Base-by-base conservation (phyloP, 2,797 vertebrate species). In the Rhynchotus rufescens region DNA sequence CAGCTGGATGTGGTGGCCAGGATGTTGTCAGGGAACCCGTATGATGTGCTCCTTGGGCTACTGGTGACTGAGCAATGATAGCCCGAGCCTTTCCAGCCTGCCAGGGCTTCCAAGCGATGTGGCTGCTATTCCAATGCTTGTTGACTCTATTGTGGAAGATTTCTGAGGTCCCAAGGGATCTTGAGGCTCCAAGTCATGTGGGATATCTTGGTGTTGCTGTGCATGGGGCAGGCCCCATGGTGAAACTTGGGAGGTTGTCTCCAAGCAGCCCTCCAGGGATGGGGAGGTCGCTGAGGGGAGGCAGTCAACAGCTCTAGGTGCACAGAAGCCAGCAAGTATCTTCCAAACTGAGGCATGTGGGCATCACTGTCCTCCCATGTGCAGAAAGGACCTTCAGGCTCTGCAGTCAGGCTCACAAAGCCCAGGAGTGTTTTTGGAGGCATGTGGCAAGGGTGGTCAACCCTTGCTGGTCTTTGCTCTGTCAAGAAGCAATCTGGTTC, bases 371-470 rank as follows among this genome's bases (percentile, higher is more conserved):
- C 54, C 10, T 56, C 30, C 54, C 54, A 56, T 11, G 23, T 56
- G 10, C 10, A 4, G 49, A 34, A 9, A 22, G 69, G 21, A 47
- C 52, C 6, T 0, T 2, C 1, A 28, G 49, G 57, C 16, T 81
- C 56, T 1, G 0, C 4, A 21, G 11, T 15, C 42, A 10, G 10
- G 12, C 42, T 76, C 23, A 5, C 14, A 34, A 67, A 65, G 32
- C 7, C 1, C 12, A 45, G 57, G 9, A 57, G 26, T 45, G 38
- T 45, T 44, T 20, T 21, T 26, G 40, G 68, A 25, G 45, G 57
- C 44, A 9, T 0, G 3, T 19, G 47, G 14, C 54, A 32, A 28
- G 42, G 0, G 0, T 38, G 64, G 36, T 30, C 1, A 17, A 45
- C 40, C 40, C 3, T 38, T 25, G 47, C 40, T 45, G 65, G 74